These are phyloP conservation scores for Eulimnadia texana DNA, from an alignment of 1,140 invertebrate genomes.

Conservation along the genomic window DNA sequence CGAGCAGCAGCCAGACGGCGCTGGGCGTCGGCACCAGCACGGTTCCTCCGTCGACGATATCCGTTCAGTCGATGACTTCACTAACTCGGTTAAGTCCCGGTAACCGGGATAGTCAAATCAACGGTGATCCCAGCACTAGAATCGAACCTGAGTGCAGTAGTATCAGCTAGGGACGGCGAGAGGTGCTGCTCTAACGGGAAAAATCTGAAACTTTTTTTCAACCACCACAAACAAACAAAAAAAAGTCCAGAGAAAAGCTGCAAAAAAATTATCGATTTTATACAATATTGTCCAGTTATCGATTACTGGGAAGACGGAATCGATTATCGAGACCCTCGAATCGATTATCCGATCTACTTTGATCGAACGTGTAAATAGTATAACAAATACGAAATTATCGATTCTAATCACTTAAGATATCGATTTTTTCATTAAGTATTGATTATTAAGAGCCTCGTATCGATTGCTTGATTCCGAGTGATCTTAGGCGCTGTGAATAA, in stretches of 20 bases:
- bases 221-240: neutral
- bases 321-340: neutral
- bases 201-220: neutral
- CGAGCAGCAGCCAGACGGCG: constrained; percentile 10
- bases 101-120: neutral
- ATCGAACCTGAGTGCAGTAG: constrained; percentile 5
- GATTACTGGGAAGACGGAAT: neutral
- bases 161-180: constrained; percentile 16
- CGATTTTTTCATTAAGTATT: neutral
- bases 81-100: neutral
- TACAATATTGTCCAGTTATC: neutral
- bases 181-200: constrained; percentile 15
- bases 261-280: neutral
- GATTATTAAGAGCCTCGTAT: neutral
- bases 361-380: neutral
- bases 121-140: neutral
- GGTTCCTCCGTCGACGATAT: neutral
- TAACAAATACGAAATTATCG: neutral
- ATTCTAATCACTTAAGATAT: neutral
- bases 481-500: too few species aligned
- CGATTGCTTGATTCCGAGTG: too few species aligned
- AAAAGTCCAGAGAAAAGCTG: neutral
- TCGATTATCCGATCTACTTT: neutral
- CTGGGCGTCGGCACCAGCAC: neutral
- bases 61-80: constrained; percentile 13